Conservation (phyloP, 2,888 invertebrate genomes). For the Invenusta paracnida region DNA sequence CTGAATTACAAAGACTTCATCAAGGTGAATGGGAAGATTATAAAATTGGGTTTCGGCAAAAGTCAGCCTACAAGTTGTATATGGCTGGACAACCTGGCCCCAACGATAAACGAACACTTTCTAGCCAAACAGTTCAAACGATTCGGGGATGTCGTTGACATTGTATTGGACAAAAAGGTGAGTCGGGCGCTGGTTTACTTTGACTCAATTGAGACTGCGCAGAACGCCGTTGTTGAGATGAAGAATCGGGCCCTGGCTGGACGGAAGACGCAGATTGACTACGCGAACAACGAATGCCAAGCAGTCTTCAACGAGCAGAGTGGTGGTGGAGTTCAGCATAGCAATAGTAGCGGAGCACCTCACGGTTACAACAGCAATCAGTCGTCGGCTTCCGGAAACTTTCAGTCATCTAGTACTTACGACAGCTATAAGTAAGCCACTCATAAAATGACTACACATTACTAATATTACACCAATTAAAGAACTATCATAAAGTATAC, state of each 20-base stretch:
- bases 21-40: constrained; percentile 74
- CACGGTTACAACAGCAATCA: background rate
- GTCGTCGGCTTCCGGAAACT: background rate
- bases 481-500: too few species aligned
- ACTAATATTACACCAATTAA: too few species aligned
- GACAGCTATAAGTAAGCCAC: background rate
- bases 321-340: background rate
- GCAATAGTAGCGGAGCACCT: background rate
- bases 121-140: constrained; percentile 75
- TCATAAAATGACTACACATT: too few species aligned
- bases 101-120: constrained; percentile 80
- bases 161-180: constrained; percentile 75
- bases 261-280: constrained; percentile 73
- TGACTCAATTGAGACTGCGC: constrained; percentile 76
- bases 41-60: constrained; percentile 82
- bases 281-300: constrained; percentile 90
- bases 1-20: constrained; percentile 91
- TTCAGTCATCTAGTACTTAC: background rate
- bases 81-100: constrained; percentile 82
- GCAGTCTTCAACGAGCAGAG: background rate
- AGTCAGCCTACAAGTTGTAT: constrained; percentile 92
- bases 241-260: constrained; percentile 75
- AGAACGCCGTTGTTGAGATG: constrained; percentile 52
- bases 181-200: constrained; percentile 86
- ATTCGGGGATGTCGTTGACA: constrained; percentile 73